Evolutionary conservation across 2,888 invertebrate genomes (phyloP).

Genomic region (Pristionchus japonicus): DNA sequence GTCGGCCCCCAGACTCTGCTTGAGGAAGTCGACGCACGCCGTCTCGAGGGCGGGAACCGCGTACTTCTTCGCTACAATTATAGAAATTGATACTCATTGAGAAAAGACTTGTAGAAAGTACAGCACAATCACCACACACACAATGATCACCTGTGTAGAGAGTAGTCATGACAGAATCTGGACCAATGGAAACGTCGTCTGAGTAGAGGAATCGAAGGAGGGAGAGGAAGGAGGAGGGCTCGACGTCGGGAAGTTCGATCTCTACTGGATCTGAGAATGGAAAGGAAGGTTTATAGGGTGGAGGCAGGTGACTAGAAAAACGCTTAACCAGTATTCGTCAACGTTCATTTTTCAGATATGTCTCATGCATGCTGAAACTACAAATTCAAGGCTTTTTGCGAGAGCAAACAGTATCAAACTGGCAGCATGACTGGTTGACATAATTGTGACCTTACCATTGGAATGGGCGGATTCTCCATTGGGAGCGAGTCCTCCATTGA

Average conservation of each 20-base stretch:
- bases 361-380: background rate
- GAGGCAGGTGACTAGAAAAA: background rate
- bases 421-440: background rate
- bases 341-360: background rate
- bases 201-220: conserved; percentile 83
- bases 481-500: conserved; percentile 81
- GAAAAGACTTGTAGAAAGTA: background rate
- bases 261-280: conserved; percentile 78
- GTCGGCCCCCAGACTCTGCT: conserved; percentile 85
- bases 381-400: background rate
- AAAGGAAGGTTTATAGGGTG: background rate
- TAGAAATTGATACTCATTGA: background rate
- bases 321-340: background rate
- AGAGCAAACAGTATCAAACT: background rate
- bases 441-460: background rate
- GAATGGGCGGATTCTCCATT: conserved; percentile 36
- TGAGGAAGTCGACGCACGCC: conserved; percentile 86
- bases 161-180: conserved; percentile 89
- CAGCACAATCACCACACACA: no score
- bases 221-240: conserved; percentile 86
- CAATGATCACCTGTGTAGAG: conserved; percentile 82
- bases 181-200: conserved; percentile 87
- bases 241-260: conserved; percentile 87
- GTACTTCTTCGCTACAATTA: conserved; percentile 84
- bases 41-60: conserved; percentile 87